Evolutionary conservation across 2,113 vertebrate species (phyloP), one percentile per base, ranked within the genome.

Genomic region (Ranitomeya imitator): DNA sequence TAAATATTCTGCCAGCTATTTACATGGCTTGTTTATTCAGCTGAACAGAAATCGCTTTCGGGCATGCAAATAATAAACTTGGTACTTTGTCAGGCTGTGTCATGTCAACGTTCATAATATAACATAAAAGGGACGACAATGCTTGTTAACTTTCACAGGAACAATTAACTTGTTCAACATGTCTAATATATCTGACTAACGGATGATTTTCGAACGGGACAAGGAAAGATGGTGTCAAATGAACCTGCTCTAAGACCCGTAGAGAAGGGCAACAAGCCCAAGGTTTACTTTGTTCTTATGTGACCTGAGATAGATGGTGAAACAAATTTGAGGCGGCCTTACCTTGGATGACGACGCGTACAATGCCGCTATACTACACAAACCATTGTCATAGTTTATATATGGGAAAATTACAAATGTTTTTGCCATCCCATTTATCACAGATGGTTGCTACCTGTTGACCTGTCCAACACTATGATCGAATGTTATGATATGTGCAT

Each of bases 1-100:
- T 83, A 83, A 83, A 83, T 69, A 83, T 83, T 69, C 63, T 83
- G 81, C 69, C 80, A 67, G 63, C 61, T 63, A 83, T 83, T 69
- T 83, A 65, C 2, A 16, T 12, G 14, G 19, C 1, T 15, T 83
- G 51, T 83, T 83, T 67, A 69, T 69, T 67, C 80, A 83, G 80
- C 80, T 83, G 80, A 83, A 19, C 45, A 83, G 81, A 52, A 83
- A 83, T 83, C 2, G 63, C 37, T 82, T 54, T 69, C 13, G 45
- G 63, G 61, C 65, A 83, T 65, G 7, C 45, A 69, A 67, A 83
- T 67, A 69, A 69, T 83, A 45, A 65, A 69, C 3, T 52, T 6
- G 31, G 21, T 52, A 16, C 14, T 65, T 65, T n/a, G 21, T 52
- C 45, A 83, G 21, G 37, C 81, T 52, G 63, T 69, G 37, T 51